Conservation (phyloP, 2,113 vertebrate species). For the Chamaea fasciata region DNA sequence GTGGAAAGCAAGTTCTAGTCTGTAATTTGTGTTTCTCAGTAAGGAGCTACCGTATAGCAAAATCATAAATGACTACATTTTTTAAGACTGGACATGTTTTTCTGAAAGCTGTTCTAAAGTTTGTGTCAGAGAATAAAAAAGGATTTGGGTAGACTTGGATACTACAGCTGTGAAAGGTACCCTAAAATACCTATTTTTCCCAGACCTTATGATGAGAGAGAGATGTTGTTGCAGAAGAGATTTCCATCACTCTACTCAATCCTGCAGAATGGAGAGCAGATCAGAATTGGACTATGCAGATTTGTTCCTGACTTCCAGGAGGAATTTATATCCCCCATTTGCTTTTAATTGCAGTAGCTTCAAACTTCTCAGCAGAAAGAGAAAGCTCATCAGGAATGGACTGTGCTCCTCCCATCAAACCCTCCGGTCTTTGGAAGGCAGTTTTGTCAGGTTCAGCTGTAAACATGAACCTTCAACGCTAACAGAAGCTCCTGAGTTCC, state of each 20-base stretch:
- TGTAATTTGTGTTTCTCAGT: background rate
- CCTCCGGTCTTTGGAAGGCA: background rate
- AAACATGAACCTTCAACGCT: background rate
- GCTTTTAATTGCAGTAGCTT: background rate
- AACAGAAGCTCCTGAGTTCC: background rate
- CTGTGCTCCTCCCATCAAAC: background rate
- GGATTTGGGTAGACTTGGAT: background rate
- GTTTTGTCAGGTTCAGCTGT: background rate
- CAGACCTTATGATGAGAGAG: background rate
- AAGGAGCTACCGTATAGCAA: background rate
- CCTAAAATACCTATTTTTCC: background rate
- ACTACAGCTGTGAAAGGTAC: background rate
- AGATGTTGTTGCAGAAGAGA: background rate
- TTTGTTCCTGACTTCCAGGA: background rate
- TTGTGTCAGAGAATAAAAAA: background rate
- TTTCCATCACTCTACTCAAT: background rate
- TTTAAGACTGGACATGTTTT: background rate
- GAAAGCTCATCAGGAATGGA: background rate
- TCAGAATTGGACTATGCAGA: background rate
- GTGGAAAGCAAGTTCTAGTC: background rate
- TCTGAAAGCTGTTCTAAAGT: background rate
- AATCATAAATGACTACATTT: background rate
- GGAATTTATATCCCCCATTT: background rate
- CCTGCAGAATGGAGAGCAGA: background rate
- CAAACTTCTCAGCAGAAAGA: background rate